These are phyloP conservation scores for Archegozetes longisetosus DNA, from an alignment of 1,140 invertebrate species.

Conservation along the genomic window DNA sequence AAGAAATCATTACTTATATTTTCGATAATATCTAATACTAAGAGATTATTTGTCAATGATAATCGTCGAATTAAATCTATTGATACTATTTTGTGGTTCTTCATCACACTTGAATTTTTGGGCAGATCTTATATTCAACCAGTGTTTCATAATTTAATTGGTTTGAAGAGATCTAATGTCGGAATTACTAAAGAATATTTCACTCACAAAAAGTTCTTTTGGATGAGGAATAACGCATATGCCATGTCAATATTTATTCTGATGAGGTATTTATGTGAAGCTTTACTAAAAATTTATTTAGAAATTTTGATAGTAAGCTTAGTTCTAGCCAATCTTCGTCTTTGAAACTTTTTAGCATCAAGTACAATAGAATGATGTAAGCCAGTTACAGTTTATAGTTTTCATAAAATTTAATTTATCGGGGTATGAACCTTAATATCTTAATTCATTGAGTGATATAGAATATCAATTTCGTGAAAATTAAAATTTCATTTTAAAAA, in stretches of 20 bases:
- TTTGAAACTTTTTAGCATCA: no score
- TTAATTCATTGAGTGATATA: no score
- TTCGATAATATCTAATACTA: constrained; percentile 6
- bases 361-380: no score
- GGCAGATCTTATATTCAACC: constrained; percentile 9
- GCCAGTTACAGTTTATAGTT: no score
- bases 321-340: no score
- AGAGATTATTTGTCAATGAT: not conserved
- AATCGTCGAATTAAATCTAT: not conserved
- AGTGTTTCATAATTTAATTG: constrained; percentile 6
- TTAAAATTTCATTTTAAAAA: no score
- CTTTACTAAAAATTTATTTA: no score
- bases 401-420: no score
- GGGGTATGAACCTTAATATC: no score
- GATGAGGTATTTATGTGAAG: not conserved
- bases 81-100: not conserved
- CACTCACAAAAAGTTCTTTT: constrained; percentile 11
- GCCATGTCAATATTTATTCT: not conserved
- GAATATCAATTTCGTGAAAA: no score
- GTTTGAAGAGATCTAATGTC: not conserved
- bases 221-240: constrained; percentile 5
- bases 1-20: constrained; percentile 7
- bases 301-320: no score
- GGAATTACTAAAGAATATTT: constrained; percentile 11
- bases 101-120: constrained; percentile 3